Conservation (phyloP, 2,797 vertebrate genomes). For the Gymnopithys bicolor region DNA sequence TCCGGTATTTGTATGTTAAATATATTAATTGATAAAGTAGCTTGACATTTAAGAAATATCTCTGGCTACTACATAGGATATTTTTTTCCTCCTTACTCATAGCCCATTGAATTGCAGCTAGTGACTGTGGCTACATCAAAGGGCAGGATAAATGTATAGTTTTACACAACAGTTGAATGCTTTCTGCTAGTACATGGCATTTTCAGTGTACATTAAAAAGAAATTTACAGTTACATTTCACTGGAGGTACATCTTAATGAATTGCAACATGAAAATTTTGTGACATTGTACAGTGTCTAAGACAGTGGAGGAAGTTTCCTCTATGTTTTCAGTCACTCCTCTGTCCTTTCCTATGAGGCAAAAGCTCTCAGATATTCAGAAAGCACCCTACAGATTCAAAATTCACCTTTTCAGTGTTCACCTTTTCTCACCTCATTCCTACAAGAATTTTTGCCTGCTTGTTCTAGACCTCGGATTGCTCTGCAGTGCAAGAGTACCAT, state of each 20-base stretch:
- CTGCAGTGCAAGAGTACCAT: not conserved
- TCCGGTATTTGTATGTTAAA: constrained; percentile 48
- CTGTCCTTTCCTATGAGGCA: not conserved
- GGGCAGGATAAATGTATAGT: not conserved
- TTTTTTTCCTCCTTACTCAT: constrained; percentile 30
- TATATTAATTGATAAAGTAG: constrained; percentile 51
- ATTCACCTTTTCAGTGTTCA: not conserved
- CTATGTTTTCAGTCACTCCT: not conserved
- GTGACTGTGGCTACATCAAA: constrained; percentile 20
- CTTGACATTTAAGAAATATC: constrained; percentile 7
- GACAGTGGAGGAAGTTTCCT: not conserved
- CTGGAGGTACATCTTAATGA: not conserved
- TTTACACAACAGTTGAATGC: constrained; percentile 3
- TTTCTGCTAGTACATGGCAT: not conserved
- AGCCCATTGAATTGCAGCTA: constrained; percentile 11
- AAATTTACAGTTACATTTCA: not conserved
- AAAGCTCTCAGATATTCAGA: not conserved
- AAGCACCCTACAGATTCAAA: not conserved
- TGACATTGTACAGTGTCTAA: not conserved
- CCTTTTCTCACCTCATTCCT: not conserved
- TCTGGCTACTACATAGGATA: not conserved
- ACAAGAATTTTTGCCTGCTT: not conserved
- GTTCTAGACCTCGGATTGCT: not conserved
- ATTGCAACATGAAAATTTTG: not conserved
- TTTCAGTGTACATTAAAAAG: not conserved